Base-by-base conservation (phyloP, 2,797 vertebrate genomes). In the Streptopelia turtur region DNA sequence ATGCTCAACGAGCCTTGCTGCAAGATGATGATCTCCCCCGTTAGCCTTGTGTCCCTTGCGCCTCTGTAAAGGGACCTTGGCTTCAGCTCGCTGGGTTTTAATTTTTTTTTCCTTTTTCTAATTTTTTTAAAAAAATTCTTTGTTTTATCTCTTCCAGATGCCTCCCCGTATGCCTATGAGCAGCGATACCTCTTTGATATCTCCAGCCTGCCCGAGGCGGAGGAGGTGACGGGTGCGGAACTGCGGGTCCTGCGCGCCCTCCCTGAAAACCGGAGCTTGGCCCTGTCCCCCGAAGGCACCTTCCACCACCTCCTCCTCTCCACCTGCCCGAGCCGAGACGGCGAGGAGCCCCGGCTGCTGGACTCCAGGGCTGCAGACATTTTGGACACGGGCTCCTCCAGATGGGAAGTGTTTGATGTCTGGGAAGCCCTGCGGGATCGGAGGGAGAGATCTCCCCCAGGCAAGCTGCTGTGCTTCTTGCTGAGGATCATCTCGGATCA, bases 331-430 rank as follows among this genome's bases (percentile, higher is more conserved):
- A 79, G 92, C 43, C 69, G 6, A 16, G 95, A 91, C 0, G 86
- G 92, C 2, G 70, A 93, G n/a, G 81, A 91, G 68, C 95, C 96
- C 21, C 94, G 47, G 43, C 96, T 98, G 72, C 96, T 98, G 93
- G 97, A 98, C 93, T 98, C 98, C 20, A 94, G 97, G 68, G 97
- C 98, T 10, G 97, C 97, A 1, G 97, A 98, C 61, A n/a, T 98
- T 52, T 63, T 98, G 92, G 97, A 95, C 50, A 5, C 39, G 1
- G 85, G 83, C 28, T 82, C 86, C 22, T 92, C 97, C 74, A 95
- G 93, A 47, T 99, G 98, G 98, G 98, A 99, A 68, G 98, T 98
- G 75, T 99, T 99, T 88, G 98, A 98, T 41, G 98, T 98, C 55
- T 93, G 97, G 86, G 97, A 97, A 65, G 97, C 97, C 5, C 80